These are phyloP conservation scores for Tachystola acroxantha DNA, from an alignment of 2,888 invertebrate genomes.

Conservation along the genomic window DNA sequence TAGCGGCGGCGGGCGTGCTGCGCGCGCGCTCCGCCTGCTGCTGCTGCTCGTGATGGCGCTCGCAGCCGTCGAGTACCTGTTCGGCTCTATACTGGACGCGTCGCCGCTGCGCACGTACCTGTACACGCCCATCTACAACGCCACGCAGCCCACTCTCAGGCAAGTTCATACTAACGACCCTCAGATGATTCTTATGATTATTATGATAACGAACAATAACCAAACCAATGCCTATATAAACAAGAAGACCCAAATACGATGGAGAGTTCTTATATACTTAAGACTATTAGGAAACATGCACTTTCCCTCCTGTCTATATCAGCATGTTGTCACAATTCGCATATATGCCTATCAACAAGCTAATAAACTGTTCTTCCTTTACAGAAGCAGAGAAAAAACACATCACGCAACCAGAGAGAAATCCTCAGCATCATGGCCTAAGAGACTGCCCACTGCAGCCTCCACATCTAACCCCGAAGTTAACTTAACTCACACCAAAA, in stretches of 20 bases:
- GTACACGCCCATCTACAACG: slow-evolving; percentile 66
- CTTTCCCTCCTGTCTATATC: no score
- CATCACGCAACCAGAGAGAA: slow-evolving; percentile 46
- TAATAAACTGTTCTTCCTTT: slow-evolving; percentile 6
- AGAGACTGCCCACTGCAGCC: slow-evolving; percentile 26
- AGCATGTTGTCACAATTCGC: no score
- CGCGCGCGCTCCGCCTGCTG: slow-evolving; percentile 70
- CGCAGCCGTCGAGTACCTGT: slow-evolving; percentile 83
- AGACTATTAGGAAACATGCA: no score
- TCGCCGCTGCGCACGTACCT: slow-evolving; percentile 67
- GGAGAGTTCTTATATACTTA: no score
- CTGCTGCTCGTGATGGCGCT: slow-evolving; percentile 79
- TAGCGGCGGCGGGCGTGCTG: slow-evolving; percentile 66
- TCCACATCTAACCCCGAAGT: slow-evolving; percentile 25
- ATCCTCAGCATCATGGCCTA: slow-evolving; percentile 37
- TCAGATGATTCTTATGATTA: no score
- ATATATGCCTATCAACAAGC: no score
- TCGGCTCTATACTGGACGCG: slow-evolving; percentile 81
- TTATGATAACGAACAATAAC: no score
- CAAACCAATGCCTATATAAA: no score
- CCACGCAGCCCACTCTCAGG: slow-evolving; percentile 56
- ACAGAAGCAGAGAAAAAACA: neutral
- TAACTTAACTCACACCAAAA: slow-evolving; percentile 20
- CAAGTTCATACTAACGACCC: slow-evolving; percentile 16
- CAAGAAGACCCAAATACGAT: no score